Base-by-base conservation (phyloP, 2,113 vertebrate genomes). In the Leptocoma aspasia region DNA sequence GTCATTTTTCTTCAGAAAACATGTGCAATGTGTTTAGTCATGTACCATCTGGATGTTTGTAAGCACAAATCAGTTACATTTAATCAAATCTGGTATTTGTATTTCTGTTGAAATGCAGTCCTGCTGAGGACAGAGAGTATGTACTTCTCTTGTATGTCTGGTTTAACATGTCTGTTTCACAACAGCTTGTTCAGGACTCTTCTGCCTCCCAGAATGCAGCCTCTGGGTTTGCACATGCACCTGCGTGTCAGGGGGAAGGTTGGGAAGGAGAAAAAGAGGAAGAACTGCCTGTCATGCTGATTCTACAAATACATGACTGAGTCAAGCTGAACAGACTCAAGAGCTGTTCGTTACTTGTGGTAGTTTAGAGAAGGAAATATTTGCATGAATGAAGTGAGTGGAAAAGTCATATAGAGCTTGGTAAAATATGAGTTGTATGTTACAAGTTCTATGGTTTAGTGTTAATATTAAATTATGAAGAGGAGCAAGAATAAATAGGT, bases 21-120 rank as follows among this genome's bases (percentile, higher is more conserved):
- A 97, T 95, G 94, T 95, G 90, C 92, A 93, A 90, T 95, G 95
- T 97, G 96, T 97, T 96, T 97, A 96, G 92, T 96, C 94, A 92
- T 96, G 90, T 92, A 93, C 95, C 95, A 97, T 96, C 96, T 97
- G 96, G 96, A 89, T 96, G 92, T 96, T 97, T 96, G 93, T 94
- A 96, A 93, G 93, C 90, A 94, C 80, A 82, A 96, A 97, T 96
- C 92, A 93, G 82, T 90, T 93, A 81, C 14, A 84, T 95, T 92
- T 94, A 96, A 89, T 93, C 86, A 95, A 96, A 96, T 94, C 80
- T 96, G 92, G 50, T 94, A 94, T 93, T 88, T 95, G 80, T 96
- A 68, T 94, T 96, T 86, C 92, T 86, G 69, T 93, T 71, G 79
- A 96, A 90, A 86, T 64, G 75, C 52, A 68, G 60, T 71, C 39